phyloP scores from a whole-genome alignment of 2,797 vertebrate genomes.

The Hybognathus amarus region DNA sequence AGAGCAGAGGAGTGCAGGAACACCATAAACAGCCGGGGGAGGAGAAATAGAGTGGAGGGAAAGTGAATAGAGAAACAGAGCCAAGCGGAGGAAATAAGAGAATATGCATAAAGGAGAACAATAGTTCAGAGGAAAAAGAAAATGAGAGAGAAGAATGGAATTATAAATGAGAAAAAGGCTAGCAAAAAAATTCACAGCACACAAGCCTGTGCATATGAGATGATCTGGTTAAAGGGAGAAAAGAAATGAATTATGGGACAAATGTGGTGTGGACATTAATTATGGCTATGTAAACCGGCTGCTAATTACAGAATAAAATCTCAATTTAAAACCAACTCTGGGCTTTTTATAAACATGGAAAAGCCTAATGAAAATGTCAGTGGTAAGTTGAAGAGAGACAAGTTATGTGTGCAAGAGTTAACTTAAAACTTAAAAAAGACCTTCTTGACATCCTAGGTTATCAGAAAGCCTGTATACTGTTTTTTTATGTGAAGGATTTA shows the following conservation, averaged over 20 bases:
- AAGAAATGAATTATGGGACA: background rate
- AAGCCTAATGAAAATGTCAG: background rate
- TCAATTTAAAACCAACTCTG: background rate
- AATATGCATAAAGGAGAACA: conserved; percentile 46
- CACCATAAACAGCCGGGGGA: conserved; percentile 40
- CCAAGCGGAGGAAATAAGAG: conserved; percentile 31
- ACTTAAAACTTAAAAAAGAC: background rate
- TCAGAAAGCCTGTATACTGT: background rate
- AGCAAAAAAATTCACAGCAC: background rate
- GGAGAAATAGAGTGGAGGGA: conserved; percentile 42
- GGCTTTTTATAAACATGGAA: background rate
- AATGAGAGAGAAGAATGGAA: conserved; percentile 43
- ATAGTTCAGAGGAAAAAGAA: conserved; percentile 26
- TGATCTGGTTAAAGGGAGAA: background rate
- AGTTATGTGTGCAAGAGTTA: background rate
- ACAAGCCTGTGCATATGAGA: conserved; percentile 2
- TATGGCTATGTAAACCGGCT: background rate
- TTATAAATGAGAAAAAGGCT: conserved; percentile 39
- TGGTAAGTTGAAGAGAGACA: background rate
- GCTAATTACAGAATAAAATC: background rate
- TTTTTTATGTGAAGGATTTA: background rate
- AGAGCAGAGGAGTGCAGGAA: background rate
- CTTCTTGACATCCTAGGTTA: too few relatives aligned
- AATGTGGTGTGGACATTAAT: background rate
- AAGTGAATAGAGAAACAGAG: conserved; percentile 36